phyloP scores from a whole-genome alignment of 2,888 invertebrate genomes.

The Teleogryllus oceanicus region DNA sequence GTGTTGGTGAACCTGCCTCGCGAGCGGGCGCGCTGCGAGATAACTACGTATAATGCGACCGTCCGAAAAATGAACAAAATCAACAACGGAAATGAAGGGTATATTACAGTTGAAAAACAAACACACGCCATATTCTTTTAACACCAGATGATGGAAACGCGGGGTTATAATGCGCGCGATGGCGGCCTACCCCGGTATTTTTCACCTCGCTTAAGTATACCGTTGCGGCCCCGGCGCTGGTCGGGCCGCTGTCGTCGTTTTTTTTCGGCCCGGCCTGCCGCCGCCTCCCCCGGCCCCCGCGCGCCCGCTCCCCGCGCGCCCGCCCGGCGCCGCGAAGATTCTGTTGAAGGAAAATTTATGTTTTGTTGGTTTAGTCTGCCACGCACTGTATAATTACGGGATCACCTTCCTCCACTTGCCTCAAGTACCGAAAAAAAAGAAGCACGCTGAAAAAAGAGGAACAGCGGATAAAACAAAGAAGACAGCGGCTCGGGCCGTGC shows the following conservation, averaged over 20 bases:
- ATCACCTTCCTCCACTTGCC: slow-evolving; percentile 28
- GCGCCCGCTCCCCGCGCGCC: background rate
- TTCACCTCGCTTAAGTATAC: slow-evolving; percentile 9
- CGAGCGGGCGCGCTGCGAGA: slow-evolving; percentile 7
- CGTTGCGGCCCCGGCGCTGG: background rate
- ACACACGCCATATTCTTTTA: slow-evolving; percentile 1
- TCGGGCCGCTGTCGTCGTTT: background rate
- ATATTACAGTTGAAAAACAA: slow-evolving; percentile 18
- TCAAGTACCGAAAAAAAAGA: slow-evolving; percentile 4
- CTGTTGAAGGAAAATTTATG: slow-evolving; percentile 30
- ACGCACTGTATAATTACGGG: slow-evolving; percentile 32
- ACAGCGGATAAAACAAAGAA: slow-evolving; percentile 10
- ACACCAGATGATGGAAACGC: slow-evolving; percentile 18
- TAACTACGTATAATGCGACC: slow-evolving; percentile 1
- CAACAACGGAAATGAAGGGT: background rate
- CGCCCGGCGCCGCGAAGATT: slow-evolving; percentile 12
- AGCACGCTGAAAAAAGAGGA: background rate
- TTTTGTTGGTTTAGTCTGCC: slow-evolving; percentile 32
- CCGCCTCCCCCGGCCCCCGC: background rate
- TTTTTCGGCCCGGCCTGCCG: background rate
- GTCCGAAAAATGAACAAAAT: slow-evolving; percentile 10
- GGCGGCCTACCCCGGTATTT: slow-evolving; percentile 9
- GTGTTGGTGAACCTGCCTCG: slow-evolving; percentile 18
- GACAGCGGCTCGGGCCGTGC: slow-evolving; percentile 1
- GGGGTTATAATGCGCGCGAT: slow-evolving; percentile 5